Conservation (phyloP, 2,113 vertebrate species). For the Pleuronectes platessa region DNA sequence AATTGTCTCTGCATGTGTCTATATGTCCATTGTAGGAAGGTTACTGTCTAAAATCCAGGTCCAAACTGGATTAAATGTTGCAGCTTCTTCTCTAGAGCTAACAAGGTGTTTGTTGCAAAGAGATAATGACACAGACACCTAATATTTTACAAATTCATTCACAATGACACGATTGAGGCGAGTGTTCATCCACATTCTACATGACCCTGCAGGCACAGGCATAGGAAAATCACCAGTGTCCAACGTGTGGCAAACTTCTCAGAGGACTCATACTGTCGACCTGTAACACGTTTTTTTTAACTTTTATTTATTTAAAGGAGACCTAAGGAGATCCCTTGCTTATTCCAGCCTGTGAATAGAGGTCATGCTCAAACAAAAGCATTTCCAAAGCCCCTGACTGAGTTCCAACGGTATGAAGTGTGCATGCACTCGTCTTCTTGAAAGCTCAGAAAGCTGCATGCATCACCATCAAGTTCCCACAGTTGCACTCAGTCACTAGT, state of each 20-base stretch:
- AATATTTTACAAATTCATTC: not conserved
- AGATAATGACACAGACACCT: not conserved
- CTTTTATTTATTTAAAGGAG: not conserved
- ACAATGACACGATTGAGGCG: not conserved
- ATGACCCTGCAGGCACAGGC: not conserved
- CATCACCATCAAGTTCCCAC: conserved; percentile 9
- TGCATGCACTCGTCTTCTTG: conserved; percentile 10
- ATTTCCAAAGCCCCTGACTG: conserved; percentile 1
- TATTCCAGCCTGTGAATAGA: conserved; percentile 26
- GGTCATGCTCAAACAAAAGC: conserved; percentile 1
- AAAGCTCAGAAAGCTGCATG: conserved; percentile 18
- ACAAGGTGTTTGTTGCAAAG: conserved; percentile 22
- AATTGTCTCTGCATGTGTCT: conserved; percentile 34
- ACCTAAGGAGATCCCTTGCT: not conserved
- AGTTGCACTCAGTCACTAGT: conserved; percentile 8
- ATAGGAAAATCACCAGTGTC: not conserved
- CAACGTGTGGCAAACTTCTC: no score
- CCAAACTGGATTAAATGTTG: conserved; percentile 33
- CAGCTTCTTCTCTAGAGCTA: conserved; percentile 24
- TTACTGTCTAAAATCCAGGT: conserved; percentile 27
- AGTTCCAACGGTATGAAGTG: not conserved
- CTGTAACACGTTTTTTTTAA: not conserved
- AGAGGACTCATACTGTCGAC: not conserved
- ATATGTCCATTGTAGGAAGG: conserved; percentile 40
- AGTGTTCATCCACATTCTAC: not conserved